Evolutionary conservation across 1,140 invertebrate species (phyloP), one percentile per base, ranked within the genome.

Genomic region (Cyrtorhinus lividipennis): DNA sequence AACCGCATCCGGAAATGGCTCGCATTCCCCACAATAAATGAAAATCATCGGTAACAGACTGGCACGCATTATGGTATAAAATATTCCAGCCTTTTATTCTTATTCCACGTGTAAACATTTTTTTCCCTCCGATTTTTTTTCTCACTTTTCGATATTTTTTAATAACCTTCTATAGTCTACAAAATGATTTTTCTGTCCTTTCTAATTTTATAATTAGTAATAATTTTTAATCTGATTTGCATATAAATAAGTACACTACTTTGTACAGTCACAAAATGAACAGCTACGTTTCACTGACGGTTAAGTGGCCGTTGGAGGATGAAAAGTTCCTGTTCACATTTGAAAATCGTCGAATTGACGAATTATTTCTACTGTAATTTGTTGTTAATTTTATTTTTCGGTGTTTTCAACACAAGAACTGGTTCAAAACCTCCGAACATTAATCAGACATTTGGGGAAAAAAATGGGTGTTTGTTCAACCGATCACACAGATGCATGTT

Each of bases 211-310:
- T n/a, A n/a, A n/a, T 24, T 30, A 62, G 22, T 48, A 20, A 62
- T 38, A 38, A 38, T 38, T 38, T 8, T 58, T 56, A n/a, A 62
- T 62, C 20, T 53, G 30, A 38, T 38, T n/a, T n/a, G n/a, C 26
- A 62, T 56, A 56, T 56, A 10, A 26, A 18, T n/a, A 57, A 26
- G 56, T 57, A 8, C 30, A 15, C 62, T 62, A 62, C 62, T 62
- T 62, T 62, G 62, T 62, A 62, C 62, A 62, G 62, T 62, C 62
- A 62, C 62, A 62, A 62, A 38, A 62, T 62, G 56, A 62, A 62
- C 26, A 25, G 30, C 62, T 62, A 62, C 62, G 5, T 38, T 38
- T 38, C 30, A 15, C 30, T 38, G 30, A 38, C 15, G 30, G 30
- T 38, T 38, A 15, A 15, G 30, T 38, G n/a, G n/a, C n/a, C n/a